Percentiles rank a stretch among this genome's conserved stretches.
These are phyloP conservation scores for Dryadula phaetusa DNA, from an alignment of 2,888 invertebrate species.

Conservation along the genomic window DNA sequence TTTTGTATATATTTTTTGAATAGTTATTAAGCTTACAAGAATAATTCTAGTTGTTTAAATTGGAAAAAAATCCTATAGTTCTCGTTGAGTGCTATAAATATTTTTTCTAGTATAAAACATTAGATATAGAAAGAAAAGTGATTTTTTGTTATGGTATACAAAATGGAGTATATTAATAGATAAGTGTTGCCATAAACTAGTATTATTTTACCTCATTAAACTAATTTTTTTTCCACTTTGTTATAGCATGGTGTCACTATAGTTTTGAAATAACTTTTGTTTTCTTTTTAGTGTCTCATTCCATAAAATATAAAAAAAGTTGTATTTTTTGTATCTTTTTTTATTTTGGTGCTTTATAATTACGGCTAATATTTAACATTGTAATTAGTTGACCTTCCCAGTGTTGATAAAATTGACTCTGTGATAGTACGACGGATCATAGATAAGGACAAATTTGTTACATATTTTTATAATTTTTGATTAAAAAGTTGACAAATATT, in stretches of 20 bases:
- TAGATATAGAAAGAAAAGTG: too few species aligned
- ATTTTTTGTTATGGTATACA: not conserved
- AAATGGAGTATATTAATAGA: not conserved
- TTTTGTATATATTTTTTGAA: not conserved
- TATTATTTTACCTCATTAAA: not conserved
- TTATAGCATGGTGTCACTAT: not conserved
- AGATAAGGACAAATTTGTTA: constrained; percentile 16
- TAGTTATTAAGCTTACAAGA: not conserved
- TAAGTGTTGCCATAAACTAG: not conserved
- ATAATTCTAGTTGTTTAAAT: not conserved
- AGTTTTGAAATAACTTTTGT: not conserved
- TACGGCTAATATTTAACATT: not conserved
- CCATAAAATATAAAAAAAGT: too few species aligned
- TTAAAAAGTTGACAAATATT: constrained; percentile 10
- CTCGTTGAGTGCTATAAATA: not conserved
- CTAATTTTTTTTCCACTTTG: not conserved
- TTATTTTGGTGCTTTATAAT: not conserved
- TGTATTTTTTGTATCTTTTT: too few species aligned
- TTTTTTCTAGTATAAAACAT: too few species aligned
- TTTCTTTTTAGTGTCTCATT: not conserved
- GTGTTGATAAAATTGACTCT: constrained; percentile 5
- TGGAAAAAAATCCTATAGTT: not conserved
- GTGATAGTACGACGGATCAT: constrained; percentile 14
- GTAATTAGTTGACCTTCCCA: not conserved
- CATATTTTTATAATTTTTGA: constrained; percentile 7